These are phyloP conservation scores for Stegostoma tigrinum DNA, from an alignment of 2,113 vertebrate species.

Conservation along the genomic window DNA sequence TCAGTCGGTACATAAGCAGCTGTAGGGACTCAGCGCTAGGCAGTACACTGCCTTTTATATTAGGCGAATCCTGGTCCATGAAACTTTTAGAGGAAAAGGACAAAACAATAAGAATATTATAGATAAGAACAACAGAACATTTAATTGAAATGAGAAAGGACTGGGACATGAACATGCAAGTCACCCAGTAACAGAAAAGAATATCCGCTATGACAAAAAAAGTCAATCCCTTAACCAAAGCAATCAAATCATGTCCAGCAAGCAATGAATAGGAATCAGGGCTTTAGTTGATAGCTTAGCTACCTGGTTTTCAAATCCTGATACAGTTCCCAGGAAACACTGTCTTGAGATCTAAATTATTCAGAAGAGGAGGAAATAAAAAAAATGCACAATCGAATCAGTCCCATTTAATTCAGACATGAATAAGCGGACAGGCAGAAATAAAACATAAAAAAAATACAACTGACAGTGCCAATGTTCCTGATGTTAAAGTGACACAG, in stretches of 20 bases:
- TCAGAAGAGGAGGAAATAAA: constrained; percentile 46
- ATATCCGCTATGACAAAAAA: background rate
- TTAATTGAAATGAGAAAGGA: background rate
- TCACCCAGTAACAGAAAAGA: background rate
- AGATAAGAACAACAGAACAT: background rate
- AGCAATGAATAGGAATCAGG: constrained; percentile 40
- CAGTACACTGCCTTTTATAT: background rate
- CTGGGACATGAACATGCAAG: background rate
- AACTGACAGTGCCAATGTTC: background rate
- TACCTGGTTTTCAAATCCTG: constrained; percentile 64
- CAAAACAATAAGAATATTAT: background rate
- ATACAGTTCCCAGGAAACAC: constrained; percentile 57
- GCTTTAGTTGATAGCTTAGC: constrained; percentile 39
- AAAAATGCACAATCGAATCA: constrained; percentile 45
- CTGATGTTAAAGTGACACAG: background rate
- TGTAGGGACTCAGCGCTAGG: background rate
- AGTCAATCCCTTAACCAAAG: constrained; percentile 9
- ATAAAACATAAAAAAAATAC: background rate
- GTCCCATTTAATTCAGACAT: background rate
- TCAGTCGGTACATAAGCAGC: background rate
- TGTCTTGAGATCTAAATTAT: constrained; percentile 58
- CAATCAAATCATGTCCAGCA: constrained; percentile 38
- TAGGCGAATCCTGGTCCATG: background rate
- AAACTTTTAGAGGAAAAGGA: background rate
- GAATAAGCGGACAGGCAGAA: background rate